Base-by-base conservation (phyloP, 2,888 invertebrate species). In the Eudasyphora cyanicolor region DNA sequence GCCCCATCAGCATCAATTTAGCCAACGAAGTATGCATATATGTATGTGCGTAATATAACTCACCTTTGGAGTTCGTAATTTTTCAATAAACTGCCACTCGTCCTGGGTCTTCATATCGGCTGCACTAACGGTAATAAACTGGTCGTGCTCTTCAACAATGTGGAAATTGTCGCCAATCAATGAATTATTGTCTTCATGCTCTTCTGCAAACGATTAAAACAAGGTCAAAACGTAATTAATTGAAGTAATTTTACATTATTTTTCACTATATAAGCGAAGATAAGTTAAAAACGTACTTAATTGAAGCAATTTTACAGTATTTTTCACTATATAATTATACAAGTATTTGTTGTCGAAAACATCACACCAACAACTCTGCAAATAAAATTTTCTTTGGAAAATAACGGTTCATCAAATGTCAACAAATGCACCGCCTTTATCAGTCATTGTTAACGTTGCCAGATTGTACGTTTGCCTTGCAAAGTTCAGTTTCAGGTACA, bases 101-200 rank as follows among this genome's bases (percentile, higher is more conserved):
- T 89, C 88, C 78, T 88, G 87, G 4, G 88, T 86, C 51, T 86
- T 86, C 74, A 67, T 77, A 14, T 88, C 87, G 3, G 87, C 84
- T 5, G 88, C 87, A 35, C 86, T 87, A 69, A 89, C 86, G 5
- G 89, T 89, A 76, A 89, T 89, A 82, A 89, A 86, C 64, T 88
- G 84, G 4, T 87, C 82, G 3, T 79, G 84, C 24, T 90, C 89
- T 14, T 89, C 88, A 4, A 89, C 86, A 32, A 89, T 81, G n/a
- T 49, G 75, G 7, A 84, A 84, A 49, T 75, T 80, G 45, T 69
- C 71, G 21, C 17, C 27, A 1, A 21, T 2, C 19, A 69, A 14
- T 27, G 12, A 45, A 24, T 27, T 14, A 1, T 21, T 21, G 5
- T 38, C 38, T 7, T 54, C 54, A 54, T 24, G 54, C 17, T 54